Evolutionary conservation across 1,140 invertebrate genomes (phyloP).

Genomic region (Lordiphosa clarofinis): DNA sequence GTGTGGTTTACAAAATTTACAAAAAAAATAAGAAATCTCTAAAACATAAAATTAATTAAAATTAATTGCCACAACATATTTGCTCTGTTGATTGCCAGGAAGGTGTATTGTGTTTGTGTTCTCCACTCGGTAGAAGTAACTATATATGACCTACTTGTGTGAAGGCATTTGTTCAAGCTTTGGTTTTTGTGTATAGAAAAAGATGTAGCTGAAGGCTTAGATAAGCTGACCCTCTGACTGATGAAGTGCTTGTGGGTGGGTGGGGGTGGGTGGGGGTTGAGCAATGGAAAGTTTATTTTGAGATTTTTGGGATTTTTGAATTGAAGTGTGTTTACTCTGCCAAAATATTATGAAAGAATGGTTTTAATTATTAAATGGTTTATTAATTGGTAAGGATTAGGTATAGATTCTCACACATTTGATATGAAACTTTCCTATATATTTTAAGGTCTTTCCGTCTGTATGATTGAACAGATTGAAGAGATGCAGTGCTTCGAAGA

Average conservation of each 20-base stretch:
- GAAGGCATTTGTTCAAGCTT: constrained; percentile 27
- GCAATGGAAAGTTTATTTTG: constrained; percentile 1
- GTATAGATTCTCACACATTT: no score
- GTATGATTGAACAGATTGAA: no score
- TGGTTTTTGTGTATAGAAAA: constrained; percentile 23
- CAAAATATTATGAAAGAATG: no score
- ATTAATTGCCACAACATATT: constrained; percentile 67
- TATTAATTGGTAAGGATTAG: no score
- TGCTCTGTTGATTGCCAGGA: not conserved
- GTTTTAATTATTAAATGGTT: no score
- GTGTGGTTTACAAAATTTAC: constrained; percentile 3
- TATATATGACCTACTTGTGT: constrained; percentile 37
- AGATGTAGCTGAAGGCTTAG: constrained; percentile 39
- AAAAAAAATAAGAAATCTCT: constrained; percentile 11
- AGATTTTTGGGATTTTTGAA: constrained; percentile 1
- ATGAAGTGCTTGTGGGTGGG: constrained; percentile 34
- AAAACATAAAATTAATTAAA: constrained; percentile 67
- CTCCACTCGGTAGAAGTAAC: not conserved
- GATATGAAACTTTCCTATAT: no score
- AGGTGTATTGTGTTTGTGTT: constrained; percentile 3
- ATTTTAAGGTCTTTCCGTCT: no score
- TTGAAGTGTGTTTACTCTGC: constrained; percentile 1
- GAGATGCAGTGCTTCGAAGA: no score
- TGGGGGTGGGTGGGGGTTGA: not conserved
- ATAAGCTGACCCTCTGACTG: constrained; percentile 28